Evolutionary conservation across 2,113 vertebrate genomes (phyloP), one percentile per base, ranked within the genome.

Genomic region (Ailuropoda melanoleuca): DNA sequence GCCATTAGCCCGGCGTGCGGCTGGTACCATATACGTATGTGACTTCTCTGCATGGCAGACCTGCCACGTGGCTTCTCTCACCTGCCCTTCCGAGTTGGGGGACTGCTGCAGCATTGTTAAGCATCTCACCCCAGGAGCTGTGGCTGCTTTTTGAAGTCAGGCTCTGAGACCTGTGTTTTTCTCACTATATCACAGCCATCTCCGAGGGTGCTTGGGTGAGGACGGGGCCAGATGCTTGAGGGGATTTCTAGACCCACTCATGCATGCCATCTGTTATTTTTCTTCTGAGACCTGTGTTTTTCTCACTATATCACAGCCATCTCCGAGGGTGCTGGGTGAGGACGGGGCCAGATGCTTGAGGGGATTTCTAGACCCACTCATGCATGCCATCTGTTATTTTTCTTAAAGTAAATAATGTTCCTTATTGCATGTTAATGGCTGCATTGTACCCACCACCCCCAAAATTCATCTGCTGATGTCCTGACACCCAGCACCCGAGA

Each of bases 1-100:
- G 11, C 8, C 29, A 4, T 1, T 4, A 72, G 26, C 34, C 11
- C 6, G 17, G 77, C 1, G 46, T 3, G 8, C 21, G 29, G 37
- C 43, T 19, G 8, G 31, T 50, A 14, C 11, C 0, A 12, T 0
- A 24, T 17, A 23, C 2, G 0, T 6, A 2, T 3, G 37, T 19
- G 31, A 37, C 46, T 90, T 53, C 21, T 48, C 80, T 29, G 21
- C 55, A 23, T 12, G 29, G 74, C 7, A 13, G 68, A 53, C 55
- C 24, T 1, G 17, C 18, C 15, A 46, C 15, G 17, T 10, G 13
- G 64, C 21, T 19, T 34, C 84, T 37, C 11, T 29, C 11, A n/a
- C 26, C 9, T 3, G 50, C n/a, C 50, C 60, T 78, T 83, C 26
- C 0, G 11, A 24, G 62, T 0, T 37, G 70, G 53, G 53, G 29